phyloP scores from a whole-genome alignment of 2,113 vertebrate genomes.

The Centropus bengalensis region DNA sequence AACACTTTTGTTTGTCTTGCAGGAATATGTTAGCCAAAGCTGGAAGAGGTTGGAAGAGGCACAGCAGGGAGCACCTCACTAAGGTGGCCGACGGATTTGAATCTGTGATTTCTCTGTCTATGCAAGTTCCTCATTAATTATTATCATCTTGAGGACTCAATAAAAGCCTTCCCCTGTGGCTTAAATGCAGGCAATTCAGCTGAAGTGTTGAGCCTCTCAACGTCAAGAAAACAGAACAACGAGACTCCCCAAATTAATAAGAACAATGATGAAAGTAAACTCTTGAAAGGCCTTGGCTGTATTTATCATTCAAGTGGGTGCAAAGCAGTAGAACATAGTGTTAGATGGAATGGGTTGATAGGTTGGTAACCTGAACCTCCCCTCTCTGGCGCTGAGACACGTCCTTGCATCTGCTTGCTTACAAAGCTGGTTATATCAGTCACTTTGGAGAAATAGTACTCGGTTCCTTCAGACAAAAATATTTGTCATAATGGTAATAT shows the following conservation, averaged over 20 bases:
- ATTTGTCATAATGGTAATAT: not conserved
- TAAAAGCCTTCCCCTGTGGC: not conserved
- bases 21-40: not conserved
- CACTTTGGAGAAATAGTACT: too few relatives aligned
- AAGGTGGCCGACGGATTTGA: fast-evolving
- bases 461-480: not conserved
- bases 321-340: not conserved
- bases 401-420: not conserved
- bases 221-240: not conserved
- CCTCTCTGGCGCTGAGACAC: fast-evolving
- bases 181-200: fast-evolving
- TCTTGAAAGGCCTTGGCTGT: not conserved
- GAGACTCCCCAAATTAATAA: not conserved
- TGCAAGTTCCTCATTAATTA: not conserved
- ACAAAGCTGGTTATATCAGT: not conserved
- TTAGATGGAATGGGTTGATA: not conserved
- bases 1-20: not conserved
- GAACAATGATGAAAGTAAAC: not conserved
- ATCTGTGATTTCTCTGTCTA: not conserved
- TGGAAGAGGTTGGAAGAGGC: not conserved
- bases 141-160: not conserved
- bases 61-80: fast-evolving
- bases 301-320: fast-evolving
- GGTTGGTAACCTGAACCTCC: not conserved
- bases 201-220: not conserved